Conservation (phyloP, 2,113 vertebrate genomes). For the Orientallactaga bullata region DNA sequence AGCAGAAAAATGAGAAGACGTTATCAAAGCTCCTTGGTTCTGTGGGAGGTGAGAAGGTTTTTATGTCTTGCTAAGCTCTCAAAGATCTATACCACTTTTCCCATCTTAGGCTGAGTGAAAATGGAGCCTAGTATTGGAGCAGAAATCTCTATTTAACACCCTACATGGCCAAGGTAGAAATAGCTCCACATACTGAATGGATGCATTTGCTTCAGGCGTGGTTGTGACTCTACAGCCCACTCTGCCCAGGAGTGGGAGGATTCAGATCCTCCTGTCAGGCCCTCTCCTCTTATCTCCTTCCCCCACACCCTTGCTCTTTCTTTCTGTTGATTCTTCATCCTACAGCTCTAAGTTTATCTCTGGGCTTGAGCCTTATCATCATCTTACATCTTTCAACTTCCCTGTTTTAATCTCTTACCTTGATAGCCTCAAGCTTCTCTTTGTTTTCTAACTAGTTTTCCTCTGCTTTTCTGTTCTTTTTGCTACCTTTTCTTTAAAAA, state of each 20-base stretch:
- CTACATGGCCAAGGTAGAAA: background rate
- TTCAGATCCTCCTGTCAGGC: background rate
- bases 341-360: background rate
- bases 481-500: background rate
- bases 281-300: background rate
- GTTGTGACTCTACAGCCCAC: background rate
- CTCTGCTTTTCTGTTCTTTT: background rate
- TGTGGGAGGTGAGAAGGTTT: background rate
- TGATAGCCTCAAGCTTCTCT: background rate
- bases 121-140: background rate
- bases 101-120: background rate
- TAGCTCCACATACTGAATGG: no score
- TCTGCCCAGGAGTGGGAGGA: background rate
- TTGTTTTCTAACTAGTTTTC: background rate
- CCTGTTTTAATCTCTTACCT: conserved; percentile 47
- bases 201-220: background rate
- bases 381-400: background rate
- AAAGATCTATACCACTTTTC: background rate
- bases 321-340: background rate
- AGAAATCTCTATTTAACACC: background rate
- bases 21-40: background rate
- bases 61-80: background rate
- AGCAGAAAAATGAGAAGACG: background rate
- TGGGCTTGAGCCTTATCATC: background rate
- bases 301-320: background rate